Percentiles rank a stretch among this genome's conserved stretches.
Evolutionary conservation across 1,140 invertebrate genomes (phyloP).

Genomic region (Lepidotrigona ventralis): DNA sequence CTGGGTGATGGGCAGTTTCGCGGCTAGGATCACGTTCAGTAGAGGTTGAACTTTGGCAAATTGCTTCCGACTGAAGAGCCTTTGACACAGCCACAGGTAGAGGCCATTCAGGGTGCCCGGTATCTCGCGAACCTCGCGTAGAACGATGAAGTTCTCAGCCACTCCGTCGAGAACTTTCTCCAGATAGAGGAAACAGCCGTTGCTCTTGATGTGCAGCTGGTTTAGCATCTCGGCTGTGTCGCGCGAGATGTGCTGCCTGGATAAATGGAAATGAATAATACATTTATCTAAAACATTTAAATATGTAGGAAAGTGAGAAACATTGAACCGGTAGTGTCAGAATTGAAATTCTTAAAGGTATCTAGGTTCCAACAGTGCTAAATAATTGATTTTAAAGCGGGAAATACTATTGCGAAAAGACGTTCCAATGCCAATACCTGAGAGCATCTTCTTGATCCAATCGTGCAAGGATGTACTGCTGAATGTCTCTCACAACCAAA

Average conservation of each 20-base stretch:
- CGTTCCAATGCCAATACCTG: constrained; percentile 40
- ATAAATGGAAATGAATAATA: background rate
- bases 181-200: constrained; percentile 96
- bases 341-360: too few relatives aligned
- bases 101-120: constrained; percentile 97
- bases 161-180: constrained; percentile 96
- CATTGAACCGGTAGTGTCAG: too few relatives aligned
- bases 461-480: constrained; percentile 95
- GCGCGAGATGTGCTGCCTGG: constrained; percentile 86
- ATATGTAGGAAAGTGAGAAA: too few relatives aligned
- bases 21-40: constrained; percentile 92
- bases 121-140: constrained; percentile 92
- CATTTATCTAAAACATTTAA: too few relatives aligned
- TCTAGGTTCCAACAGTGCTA: too few relatives aligned
- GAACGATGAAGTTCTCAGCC: constrained; percentile 94
- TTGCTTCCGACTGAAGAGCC: constrained; percentile 93
- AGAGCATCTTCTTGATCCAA: constrained; percentile 91
- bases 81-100: constrained; percentile 96
- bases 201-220: constrained; percentile 97
- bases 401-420: too few relatives aligned
- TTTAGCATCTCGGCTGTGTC: constrained; percentile 97
- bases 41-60: constrained; percentile 93
- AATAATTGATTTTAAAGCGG: too few relatives aligned
- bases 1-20: constrained; percentile 90
- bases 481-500: constrained; percentile 94